Evolutionary conservation across 2,113 vertebrate genomes (phyloP).

Genomic region (Triplophysa siluroides): DNA sequence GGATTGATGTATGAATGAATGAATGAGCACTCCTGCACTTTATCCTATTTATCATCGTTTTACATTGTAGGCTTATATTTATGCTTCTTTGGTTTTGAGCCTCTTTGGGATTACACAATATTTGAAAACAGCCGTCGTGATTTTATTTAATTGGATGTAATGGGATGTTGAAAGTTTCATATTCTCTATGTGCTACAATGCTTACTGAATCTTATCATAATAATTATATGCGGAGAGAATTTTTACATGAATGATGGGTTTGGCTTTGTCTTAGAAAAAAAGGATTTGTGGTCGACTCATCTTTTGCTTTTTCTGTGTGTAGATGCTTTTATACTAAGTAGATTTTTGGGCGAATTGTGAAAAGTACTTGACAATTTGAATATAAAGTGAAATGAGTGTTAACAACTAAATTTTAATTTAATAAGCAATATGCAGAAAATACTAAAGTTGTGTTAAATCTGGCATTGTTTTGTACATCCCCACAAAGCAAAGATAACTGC

Average conservation of each 20-base stretch:
- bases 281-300: conserved; percentile 5
- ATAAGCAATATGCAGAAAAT: conserved; percentile 27
- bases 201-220: conserved; percentile 30
- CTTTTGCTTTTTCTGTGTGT: conserved; percentile 13
- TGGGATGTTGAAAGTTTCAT: conserved; percentile 13
- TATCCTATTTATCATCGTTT: conserved; percentile 62
- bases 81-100: conserved; percentile 17
- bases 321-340: conserved; percentile 19
- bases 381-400: conserved; percentile 22
- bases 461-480: conserved; percentile 21
- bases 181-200: conserved; percentile 14
- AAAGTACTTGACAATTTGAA: conserved; percentile 15
- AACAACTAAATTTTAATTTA: neutral
- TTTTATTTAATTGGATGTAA: conserved; percentile 44
- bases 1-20: conserved; percentile 61
- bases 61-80: conserved; percentile 53
- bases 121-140: conserved; percentile 13
- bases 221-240: conserved; percentile 21
- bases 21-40: conserved; percentile 78
- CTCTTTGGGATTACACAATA: conserved; percentile 23
- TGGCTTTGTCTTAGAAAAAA: conserved; percentile 17
- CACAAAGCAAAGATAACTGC: conserved; percentile 31
- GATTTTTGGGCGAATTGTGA: neutral
- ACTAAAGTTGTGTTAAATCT: neutral
- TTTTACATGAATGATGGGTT: conserved; percentile 22